Conservation (phyloP, 2,113 vertebrate species). For the Pedetes capensis region DNA sequence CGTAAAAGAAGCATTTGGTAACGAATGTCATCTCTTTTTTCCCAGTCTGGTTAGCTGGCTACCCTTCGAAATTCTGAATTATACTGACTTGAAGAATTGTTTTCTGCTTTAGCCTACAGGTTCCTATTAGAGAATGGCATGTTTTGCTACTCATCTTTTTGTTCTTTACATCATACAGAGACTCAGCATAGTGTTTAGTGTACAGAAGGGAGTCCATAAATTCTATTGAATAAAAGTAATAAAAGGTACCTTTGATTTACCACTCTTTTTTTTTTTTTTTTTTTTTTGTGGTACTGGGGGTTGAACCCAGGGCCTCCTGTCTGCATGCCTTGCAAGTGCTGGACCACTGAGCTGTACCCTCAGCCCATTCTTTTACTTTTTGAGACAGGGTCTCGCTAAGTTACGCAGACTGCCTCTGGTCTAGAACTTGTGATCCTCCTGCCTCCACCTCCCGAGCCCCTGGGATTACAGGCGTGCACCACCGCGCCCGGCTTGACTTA, state of each 20-base stretch:
- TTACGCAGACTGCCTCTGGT: no score
- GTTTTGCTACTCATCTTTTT: neutral
- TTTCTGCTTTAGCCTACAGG: neutral
- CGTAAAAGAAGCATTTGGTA: neutral
- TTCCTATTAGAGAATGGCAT: neutral
- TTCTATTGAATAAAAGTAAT: neutral
- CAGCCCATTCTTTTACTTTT: no score
- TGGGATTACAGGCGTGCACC: no score
- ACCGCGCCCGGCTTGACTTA: no score
- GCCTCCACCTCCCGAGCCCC: no score
- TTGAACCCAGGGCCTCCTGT: no score
- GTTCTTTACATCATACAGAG: neutral
- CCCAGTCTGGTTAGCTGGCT: neutral
- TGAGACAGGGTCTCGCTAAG: no score
- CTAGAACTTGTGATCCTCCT: no score
- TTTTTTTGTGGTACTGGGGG: no score
- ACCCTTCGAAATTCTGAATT: neutral
- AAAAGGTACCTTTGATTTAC: neutral
- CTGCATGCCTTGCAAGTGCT: no score
- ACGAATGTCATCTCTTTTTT: neutral
- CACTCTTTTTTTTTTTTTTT: no score
- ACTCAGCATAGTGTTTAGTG: neutral
- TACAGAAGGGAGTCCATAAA: neutral
- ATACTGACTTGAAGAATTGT: neutral
- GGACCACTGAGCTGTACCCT: no score